Percentiles rank a stretch among this genome's conserved stretches.
Conservation (phyloP, 2,113 vertebrate genomes). For the Austrofundulus limnaeus region DNA sequence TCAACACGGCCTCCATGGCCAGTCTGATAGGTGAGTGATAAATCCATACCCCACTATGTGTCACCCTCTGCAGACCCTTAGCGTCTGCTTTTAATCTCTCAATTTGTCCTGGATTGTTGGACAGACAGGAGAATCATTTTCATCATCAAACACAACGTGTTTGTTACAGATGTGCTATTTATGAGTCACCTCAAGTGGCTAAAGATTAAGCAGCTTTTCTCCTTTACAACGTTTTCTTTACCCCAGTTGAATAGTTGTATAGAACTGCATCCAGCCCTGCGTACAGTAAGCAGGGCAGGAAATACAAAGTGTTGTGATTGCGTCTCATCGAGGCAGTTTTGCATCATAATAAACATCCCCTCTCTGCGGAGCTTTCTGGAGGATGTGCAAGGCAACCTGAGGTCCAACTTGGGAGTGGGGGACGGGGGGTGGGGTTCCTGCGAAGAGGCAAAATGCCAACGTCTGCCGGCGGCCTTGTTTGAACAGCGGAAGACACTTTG, state of each 20-base stretch:
- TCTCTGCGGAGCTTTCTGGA: constrained; percentile 63
- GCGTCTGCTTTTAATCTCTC: constrained; percentile 62
- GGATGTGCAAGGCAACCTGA: constrained; percentile 74
- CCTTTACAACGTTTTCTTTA: no score
- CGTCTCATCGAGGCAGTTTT: constrained; percentile 61
- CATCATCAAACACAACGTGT: constrained; percentile 19
- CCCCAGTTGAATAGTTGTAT: constrained; percentile 39
- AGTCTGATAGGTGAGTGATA: constrained; percentile 96
- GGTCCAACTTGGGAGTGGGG: constrained; percentile 60
- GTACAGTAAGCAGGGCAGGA: constrained; percentile 47
- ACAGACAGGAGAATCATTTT: constrained; percentile 33
- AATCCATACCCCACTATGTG: constrained; percentile 60
- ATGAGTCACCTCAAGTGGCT: constrained; percentile 18
- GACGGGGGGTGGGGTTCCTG: constrained; percentile 69
- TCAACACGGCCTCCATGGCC: constrained; percentile 94
- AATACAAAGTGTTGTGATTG: constrained; percentile 69
- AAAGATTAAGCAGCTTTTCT: constrained; percentile 53
- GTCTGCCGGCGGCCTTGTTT: constrained; percentile 61
- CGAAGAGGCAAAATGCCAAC: constrained; percentile 58
- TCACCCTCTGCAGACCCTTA: constrained; percentile 59
- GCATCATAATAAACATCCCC: constrained; percentile 77
- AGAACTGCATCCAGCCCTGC: constrained; percentile 38
- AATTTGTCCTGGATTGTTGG: constrained; percentile 46
- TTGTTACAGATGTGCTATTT: constrained; percentile 21
- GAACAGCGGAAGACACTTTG: constrained; percentile 70